Percentiles rank a stretch among this genome's conserved stretches.
These are phyloP conservation scores for Ciconia maguari DNA, from an alignment of 2,113 vertebrate genomes.

Conservation along the genomic window DNA sequence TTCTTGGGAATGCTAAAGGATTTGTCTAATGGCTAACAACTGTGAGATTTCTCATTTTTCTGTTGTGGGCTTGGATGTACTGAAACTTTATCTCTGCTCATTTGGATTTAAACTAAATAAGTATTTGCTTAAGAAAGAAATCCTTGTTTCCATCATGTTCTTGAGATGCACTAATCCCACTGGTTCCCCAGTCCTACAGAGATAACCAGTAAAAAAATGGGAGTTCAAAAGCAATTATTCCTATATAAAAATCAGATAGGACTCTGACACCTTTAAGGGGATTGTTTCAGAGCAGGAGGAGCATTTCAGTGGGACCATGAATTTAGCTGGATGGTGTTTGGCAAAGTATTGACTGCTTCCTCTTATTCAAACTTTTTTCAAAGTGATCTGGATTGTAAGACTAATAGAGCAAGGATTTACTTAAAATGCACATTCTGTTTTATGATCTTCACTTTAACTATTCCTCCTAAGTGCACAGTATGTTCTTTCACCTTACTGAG, in stretches of 20 bases:
- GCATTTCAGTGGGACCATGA: background rate
- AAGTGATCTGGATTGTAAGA: background rate
- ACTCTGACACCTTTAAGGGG: background rate
- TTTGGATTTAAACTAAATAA: background rate
- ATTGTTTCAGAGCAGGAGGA: background rate
- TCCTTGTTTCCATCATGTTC: background rate
- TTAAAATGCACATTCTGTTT: background rate
- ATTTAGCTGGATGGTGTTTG: background rate
- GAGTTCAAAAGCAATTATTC: background rate
- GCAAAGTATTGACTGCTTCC: background rate
- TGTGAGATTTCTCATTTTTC: background rate
- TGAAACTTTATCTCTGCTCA: background rate
- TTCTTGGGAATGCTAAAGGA: background rate
- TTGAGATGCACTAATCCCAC: background rate
- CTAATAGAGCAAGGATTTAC: background rate
- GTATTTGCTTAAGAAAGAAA: background rate
- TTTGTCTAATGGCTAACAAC: background rate
- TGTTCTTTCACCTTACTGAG: background rate
- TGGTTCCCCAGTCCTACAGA: background rate
- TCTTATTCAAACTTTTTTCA: background rate
- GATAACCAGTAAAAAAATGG: background rate
- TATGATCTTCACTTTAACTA: background rate
- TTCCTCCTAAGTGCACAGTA: background rate
- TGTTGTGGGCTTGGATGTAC: fast-evolving
- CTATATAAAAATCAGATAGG: background rate